Base-by-base conservation (phyloP, 2,888 invertebrate genomes). In the Melolontha melolontha region DNA sequence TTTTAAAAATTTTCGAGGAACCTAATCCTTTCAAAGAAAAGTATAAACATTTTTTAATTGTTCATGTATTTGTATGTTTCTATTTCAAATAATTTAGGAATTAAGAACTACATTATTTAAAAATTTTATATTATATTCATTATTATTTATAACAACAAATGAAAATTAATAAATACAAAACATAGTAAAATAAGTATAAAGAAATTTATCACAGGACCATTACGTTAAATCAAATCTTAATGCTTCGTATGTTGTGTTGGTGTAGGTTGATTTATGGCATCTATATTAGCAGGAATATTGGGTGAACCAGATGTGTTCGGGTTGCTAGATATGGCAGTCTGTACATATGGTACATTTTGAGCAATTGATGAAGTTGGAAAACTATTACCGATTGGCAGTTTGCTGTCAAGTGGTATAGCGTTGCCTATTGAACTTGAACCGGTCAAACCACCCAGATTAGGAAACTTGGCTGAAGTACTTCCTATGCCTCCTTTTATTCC, bases 131-230 rank as follows among this genome's bases (percentile, higher is more conserved):
- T 10, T 34, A 34, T 34, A 34, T 34, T 6, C 34, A 34, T 34
- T 34, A 34, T 34, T 34, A 34, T 57, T n/a, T 40, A 40, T 47
- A 40, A 54, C 14, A 40, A 54, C 54, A 41, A 41, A 34, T 10
- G 10, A 34, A 41, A 14, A 39, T 14, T 34, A 62, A 62, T 62
- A 62, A 62, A 62, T 62, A 62, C 10, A 17, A 29, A 59, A 41
- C 39, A 54, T 40, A 16, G 14, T 14, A 12, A 40, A 54, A 59
- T 17, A 47, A 62, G 47, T 47, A 59, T 29, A 44, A 62, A 34
- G 34, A 62, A 62, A 29, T 47, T 62, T 62, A 62, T 62, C 59
- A 62, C 59, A 62, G 59, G 47, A 47, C 34, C 14, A 40, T 40
- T 54, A 39, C 54, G 14, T 29, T 11, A 57, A 47, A 12, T 49